Evolutionary conservation across 2,888 invertebrate genomes (phyloP), one percentile per base, ranked within the genome.

Genomic region (Miltochrista miniata): DNA sequence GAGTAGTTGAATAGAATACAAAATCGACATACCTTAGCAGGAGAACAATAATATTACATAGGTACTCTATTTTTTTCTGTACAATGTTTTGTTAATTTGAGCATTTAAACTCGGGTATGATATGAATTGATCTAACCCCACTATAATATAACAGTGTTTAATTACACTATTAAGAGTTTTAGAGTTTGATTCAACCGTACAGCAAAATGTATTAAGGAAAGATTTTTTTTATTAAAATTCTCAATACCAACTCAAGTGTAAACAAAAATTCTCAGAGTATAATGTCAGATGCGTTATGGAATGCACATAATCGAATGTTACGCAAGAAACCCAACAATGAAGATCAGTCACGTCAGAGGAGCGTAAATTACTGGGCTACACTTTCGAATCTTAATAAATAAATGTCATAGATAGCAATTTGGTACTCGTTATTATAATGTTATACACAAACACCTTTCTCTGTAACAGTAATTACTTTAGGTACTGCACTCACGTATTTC

Each of bases 331-430:
- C 64, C 60, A 65, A 45, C 45, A 5, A 72, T 74, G 73, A 76
- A 57, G 57, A 75, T 82, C 76, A 80, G 77, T 82, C 84, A 81
- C 74, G 72, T 73, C 72, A 69, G 59, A 67, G 66, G 69, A 72
- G 70, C 70, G 72, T 76, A 81, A 84, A 81, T 83, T 79, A 74
- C 76, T 60, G 64, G 68, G 69, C 79, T 74, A 78, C 79, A 83
- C 84, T 86, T 87, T 87, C 85, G 68, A 82, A 83, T 73, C 72
- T 68, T 68, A 72, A 84, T 83, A 81, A 75, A 79, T 83, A 81
- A 85, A 85, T 84, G 84, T 85, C 85, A 83, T 81, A 81, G 78
- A 82, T 79, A 78, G 82, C 80, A 79, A 85, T 83, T 81, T 84
- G 72, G 74, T 67, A 72, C 74, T 74, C 77, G 79, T 79, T 81